These are phyloP conservation scores for Neosilurus hyrtlii DNA, from an alignment of 2,797 vertebrate species.

Conservation along the genomic window DNA sequence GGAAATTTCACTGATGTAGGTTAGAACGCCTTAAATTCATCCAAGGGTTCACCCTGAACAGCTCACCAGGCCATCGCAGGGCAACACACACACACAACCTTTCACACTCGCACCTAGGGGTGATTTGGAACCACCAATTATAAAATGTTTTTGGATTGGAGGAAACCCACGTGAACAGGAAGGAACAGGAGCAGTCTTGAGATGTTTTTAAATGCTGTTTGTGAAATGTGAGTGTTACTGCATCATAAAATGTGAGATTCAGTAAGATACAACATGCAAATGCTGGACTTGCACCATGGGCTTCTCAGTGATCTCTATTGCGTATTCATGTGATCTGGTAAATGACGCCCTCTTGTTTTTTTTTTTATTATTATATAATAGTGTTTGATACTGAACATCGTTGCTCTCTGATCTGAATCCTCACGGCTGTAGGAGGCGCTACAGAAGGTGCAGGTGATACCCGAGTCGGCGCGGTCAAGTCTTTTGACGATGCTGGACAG, in stretches of 20 bases:
- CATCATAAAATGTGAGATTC: background rate
- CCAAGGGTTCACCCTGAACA: no score
- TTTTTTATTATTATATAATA: background rate
- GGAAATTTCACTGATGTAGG: no score
- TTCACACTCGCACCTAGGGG: no score
- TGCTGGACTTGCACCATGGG: background rate
- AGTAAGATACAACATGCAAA: background rate
- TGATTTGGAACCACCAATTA: no score
- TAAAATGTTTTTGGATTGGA: no score
- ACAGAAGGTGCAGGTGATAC: constrained; percentile 87
- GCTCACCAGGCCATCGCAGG: no score
- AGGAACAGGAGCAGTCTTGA: background rate
- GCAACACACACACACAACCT: no score
- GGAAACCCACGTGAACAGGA: no score
- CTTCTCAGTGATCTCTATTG: background rate
- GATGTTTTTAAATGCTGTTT: no score
- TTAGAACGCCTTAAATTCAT: no score
- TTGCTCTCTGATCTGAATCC: background rate
- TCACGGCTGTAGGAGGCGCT: constrained; percentile 76
- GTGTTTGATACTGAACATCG: background rate
- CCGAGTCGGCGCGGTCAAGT: constrained; percentile 79
- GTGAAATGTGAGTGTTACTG: background rate
- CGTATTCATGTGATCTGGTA: background rate
- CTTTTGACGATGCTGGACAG: constrained; percentile 87
- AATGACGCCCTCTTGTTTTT: background rate